Evolutionary conservation across 2,888 invertebrate species (phyloP).

Genomic region (Callosobruchus maculatus): DNA sequence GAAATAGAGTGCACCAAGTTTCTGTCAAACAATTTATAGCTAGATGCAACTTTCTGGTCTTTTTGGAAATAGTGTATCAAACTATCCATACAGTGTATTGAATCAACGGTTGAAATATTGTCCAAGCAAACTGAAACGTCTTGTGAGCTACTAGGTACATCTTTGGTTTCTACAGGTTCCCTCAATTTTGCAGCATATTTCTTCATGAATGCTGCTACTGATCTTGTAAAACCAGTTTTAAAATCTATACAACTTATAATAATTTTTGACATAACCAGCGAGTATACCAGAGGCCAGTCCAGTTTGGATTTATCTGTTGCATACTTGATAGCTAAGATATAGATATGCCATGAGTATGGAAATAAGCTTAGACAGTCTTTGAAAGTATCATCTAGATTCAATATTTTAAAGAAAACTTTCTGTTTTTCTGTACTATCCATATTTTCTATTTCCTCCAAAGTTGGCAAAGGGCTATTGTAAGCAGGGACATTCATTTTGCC

Average conservation of each 20-base stretch:
- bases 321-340: constrained; percentile 57
- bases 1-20: constrained; percentile 61
- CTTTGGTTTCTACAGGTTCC: background rate
- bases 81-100: constrained; percentile 56
- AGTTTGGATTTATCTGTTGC: constrained; percentile 51
- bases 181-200: constrained; percentile 1
- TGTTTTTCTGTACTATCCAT: constrained; percentile 32
- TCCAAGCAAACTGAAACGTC: constrained; percentile 49
- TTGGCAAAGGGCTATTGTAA: constrained; percentile 36
- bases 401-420: constrained; percentile 34
- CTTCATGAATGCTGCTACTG: constrained; percentile 32
- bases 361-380: constrained; percentile 46
- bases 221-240: constrained; percentile 56
- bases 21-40: constrained; percentile 56
- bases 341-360: constrained; percentile 59
- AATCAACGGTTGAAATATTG: constrained; percentile 56
- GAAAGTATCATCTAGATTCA: constrained; percentile 44
- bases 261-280: constrained; percentile 57
- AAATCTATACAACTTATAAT: constrained; percentile 57
- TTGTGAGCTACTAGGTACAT: background rate
- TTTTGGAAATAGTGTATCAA: constrained; percentile 59
- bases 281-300: constrained; percentile 52
- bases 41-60: constrained; percentile 52
- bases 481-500: constrained; percentile 20
- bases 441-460: constrained; percentile 38